These are phyloP conservation scores for Propsilocerus akamusi DNA, from an alignment of 1,140 invertebrate genomes.

Conservation along the genomic window DNA sequence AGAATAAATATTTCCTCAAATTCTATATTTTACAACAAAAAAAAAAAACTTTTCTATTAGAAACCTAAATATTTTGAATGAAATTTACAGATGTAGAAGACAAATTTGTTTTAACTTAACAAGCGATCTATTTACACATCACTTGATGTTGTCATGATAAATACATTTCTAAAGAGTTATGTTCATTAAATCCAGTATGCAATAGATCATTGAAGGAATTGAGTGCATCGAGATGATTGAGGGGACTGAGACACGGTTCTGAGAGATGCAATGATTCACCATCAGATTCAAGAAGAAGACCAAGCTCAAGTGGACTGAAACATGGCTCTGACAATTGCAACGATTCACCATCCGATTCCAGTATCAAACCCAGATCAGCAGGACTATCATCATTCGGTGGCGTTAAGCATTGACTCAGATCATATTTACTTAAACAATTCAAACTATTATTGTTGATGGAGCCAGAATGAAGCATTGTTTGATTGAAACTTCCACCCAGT, in stretches of 20 bases:
- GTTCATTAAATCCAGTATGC: slow-evolving; percentile 14
- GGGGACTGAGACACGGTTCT: slow-evolving; percentile 18
- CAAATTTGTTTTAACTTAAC: background rate
- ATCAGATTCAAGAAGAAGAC: slow-evolving; percentile 16
- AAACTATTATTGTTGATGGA: background rate
- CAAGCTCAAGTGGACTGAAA: slow-evolving; percentile 17
- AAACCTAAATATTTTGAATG: background rate
- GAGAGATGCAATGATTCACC: slow-evolving; percentile 17
- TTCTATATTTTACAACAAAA: background rate
- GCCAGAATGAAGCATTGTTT: background rate
- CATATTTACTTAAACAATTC: background rate
- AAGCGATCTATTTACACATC: background rate
- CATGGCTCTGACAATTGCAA: slow-evolving; percentile 25
- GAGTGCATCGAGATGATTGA: slow-evolving; percentile 15
- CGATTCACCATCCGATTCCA: slow-evolving; percentile 34
- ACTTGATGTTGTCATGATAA: slow-evolving; percentile 14
- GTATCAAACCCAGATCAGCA: slow-evolving; percentile 24
- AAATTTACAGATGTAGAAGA: background rate
- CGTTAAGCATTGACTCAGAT: background rate
- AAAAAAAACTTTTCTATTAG: background rate
- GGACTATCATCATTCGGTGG: slow-evolving; percentile 5
- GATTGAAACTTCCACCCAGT: slow-evolving; percentile 1
- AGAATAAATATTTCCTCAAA: background rate
- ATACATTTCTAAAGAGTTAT: slow-evolving; percentile 15
- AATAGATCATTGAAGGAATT: slow-evolving; percentile 18